A percentile compares a stretch with the other conserved stretches of the same genome.
These are phyloP conservation scores for Chymomyza caudatula DNA, from an alignment of 2,888 invertebrate species.

Conservation along the genomic window DNA sequence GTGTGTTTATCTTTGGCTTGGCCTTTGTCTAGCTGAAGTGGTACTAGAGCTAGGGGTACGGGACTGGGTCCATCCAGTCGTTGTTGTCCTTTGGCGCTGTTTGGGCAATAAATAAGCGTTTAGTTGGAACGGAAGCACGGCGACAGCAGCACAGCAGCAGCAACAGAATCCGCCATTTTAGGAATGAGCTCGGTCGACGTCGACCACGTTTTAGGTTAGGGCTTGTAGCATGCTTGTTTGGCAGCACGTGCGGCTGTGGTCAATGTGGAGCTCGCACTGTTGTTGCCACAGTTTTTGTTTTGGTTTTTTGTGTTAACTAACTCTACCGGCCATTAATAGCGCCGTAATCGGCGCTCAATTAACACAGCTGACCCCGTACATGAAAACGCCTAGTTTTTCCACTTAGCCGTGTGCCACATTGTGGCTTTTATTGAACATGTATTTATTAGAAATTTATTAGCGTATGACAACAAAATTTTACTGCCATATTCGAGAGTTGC, in stretches of 20 bases:
- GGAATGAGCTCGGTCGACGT: background rate
- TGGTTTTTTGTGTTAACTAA: slow-evolving; percentile 41
- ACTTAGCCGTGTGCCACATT: slow-evolving; percentile 41
- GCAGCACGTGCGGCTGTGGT: slow-evolving; percentile 68
- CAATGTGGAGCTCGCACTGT: slow-evolving; percentile 55
- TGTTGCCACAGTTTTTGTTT: slow-evolving; percentile 52
- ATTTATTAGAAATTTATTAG: slow-evolving; percentile 67
- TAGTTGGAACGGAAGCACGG: slow-evolving; percentile 64
- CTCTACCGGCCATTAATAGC: slow-evolving; percentile 47
- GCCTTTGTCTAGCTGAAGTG: slow-evolving; percentile 68
- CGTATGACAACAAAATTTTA: slow-evolving; percentile 31
- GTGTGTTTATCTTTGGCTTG: slow-evolving; percentile 64
- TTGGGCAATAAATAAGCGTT: slow-evolving; percentile 71
- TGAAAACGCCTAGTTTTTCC: background rate
- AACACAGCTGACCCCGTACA: slow-evolving; percentile 36
- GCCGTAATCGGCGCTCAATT: slow-evolving; percentile 61
- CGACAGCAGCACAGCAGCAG: slow-evolving; percentile 57
- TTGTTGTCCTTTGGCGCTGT: slow-evolving; percentile 66
- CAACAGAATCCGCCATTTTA: background rate
- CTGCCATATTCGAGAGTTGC: slow-evolving; percentile 32
- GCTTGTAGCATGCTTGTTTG: slow-evolving; percentile 46
- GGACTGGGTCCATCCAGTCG: slow-evolving; percentile 18
- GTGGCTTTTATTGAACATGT: slow-evolving; percentile 65
- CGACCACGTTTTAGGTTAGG: background rate
- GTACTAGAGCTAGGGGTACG: slow-evolving; percentile 16